Evolutionary conservation across 2,888 invertebrate species (phyloP), one percentile per base, ranked within the genome.

Genomic region (Clitarchus hookeri): DNA sequence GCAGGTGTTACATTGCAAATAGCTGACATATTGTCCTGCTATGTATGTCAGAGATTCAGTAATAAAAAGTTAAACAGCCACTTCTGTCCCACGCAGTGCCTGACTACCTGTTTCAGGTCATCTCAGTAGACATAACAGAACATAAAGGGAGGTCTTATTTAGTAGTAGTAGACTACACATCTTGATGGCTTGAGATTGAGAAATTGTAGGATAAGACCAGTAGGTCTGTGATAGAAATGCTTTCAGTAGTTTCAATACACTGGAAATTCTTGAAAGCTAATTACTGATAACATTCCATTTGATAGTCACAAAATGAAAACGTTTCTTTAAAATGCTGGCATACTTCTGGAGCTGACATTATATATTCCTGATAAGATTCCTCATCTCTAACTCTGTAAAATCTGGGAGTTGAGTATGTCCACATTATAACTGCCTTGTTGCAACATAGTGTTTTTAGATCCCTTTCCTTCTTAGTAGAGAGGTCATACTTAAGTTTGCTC

Each of bases 261-360:
- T 44, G 13, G 82, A 36, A 36, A 82, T 82, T 23, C 27, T 27
- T 13, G 44, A 65, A 82, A 44, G 27, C 12, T 44, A 36, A 13
- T 27, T 6, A 82, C 36, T 44, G 82, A 26, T 27, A 82, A 82
- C 82, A 82, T 82, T 25, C 27, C 82, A 36, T 82, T 82, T 36
- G 36, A 44, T 44, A 82, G 27, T 27, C 25, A 19, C 6, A 6
- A 82, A 23, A 27, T 82, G 0, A 27, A 82, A 82, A 19, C 19
- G 6, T n/a, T n/a, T 82, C 27, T 82, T 13, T 36, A 26, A 82
- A 82, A 82, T 13, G 27, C 6, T 82, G 82, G 82, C n/a, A n/a
- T n/a, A n/a, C n/a, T n/a, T n/a, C n/a, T n/a, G n/a, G n/a, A 65
- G 11, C 13, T 65, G 65, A 1, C 65, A 65, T 65, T 65, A 8